Evolutionary conservation across 2,113 vertebrate genomes (phyloP), one percentile per base, ranked within the genome.

Genomic region (Tupaia chinensis): DNA sequence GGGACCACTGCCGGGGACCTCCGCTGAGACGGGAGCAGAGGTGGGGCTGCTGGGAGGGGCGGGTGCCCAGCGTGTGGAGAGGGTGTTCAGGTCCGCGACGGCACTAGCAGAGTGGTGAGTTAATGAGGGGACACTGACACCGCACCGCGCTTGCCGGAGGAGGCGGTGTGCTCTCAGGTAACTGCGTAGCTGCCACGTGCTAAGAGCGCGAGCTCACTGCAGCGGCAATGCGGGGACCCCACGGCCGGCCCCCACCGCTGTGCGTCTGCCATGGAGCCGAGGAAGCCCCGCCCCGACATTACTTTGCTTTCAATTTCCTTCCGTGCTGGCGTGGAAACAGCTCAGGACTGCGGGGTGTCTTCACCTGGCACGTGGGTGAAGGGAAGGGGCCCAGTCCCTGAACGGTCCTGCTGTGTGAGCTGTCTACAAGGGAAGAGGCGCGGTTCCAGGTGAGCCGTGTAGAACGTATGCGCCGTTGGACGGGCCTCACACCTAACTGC

Each of bases 351-450:
- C 70, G 76, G 79, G 90, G 19, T 70, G 78, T 91, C 96, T 93
- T 90, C 22, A 25, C 58, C 63, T 86, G 87, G 81, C 19, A 27
- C 81, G 29, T 56, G 85, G 1, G 85, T 87, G 60, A 93, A 91
- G 86, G 69, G 92, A 53, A 60, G 96, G 32, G 56, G 84, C 32
- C 84, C 54, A 69, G 93, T 78, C 95, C 89, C 70, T 97, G 87
- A 95, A 96, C 93, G 96, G 96, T 95, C 72, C 25, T 58, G 73
- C 91, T 90, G 84, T 86, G 25, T 81, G 44, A 44, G 44, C 68
- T n/a, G 10, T 23, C 10, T 83, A 72, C 58, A 16, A 44, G 25
- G 84, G 53, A 90, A 73, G 91, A 89, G 93, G 74, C 60, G 56
- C 70, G 8, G 20, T 58, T 85, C 92, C 88, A 90, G 53, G 17